Evolutionary conservation across 2,113 vertebrate species (phyloP).

Genomic region (Centropus unirufus): DNA sequence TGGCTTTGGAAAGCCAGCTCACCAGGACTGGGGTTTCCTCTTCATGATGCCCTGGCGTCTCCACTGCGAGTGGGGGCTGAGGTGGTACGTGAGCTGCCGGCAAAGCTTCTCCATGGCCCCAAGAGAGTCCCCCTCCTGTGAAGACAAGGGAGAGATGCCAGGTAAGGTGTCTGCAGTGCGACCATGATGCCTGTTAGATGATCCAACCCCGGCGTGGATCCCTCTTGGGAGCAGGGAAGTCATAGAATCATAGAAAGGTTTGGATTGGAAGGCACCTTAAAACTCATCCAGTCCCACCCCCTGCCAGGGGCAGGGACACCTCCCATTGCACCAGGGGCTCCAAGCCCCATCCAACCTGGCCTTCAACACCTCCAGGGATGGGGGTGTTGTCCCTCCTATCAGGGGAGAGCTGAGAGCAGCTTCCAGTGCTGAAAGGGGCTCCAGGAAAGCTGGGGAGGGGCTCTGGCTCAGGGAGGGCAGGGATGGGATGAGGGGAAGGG

Average conservation of each 20-base stretch:
- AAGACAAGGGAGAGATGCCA: background rate
- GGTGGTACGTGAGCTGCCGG: slow-evolving; percentile 96
- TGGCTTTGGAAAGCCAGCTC: slow-evolving; percentile 54
- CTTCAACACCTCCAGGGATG: no score
- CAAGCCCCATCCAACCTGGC: no score
- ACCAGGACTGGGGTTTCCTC: slow-evolving; percentile 96
- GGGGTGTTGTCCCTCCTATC: no score
- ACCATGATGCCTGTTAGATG: accelerated
- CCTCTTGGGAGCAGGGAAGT: background rate
- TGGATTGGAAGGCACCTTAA: no score
- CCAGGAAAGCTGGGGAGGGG: no score
- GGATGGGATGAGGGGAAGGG: no score
- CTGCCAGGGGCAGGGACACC: no score
- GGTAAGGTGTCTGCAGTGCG: background rate
- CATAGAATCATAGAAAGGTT: background rate
- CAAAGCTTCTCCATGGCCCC: slow-evolving; percentile 97
- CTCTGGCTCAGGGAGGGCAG: no score
- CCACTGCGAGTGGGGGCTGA: slow-evolving; percentile 97
- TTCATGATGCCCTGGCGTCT: slow-evolving; percentile 90
- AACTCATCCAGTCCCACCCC: no score
- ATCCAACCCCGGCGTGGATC: accelerated
- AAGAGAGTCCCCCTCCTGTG: slow-evolving; percentile 89
- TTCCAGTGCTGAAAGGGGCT: no score
- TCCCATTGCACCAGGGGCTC: no score
- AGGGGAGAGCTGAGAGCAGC: no score